Base-by-base conservation (phyloP, 2,888 invertebrate genomes). In the Cephus spinipes region DNA sequence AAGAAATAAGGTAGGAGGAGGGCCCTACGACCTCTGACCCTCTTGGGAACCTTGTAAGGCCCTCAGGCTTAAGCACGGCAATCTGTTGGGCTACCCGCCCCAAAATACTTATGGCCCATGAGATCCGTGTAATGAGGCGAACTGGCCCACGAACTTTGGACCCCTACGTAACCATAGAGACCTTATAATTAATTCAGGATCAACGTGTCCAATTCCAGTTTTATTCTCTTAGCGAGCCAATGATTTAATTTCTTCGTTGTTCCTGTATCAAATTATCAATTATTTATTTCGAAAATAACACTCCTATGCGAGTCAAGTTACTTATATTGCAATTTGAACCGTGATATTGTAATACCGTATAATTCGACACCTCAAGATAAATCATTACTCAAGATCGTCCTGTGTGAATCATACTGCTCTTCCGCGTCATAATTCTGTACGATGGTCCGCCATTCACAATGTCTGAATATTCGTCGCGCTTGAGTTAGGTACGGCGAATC, bases 21-120 rank as follows among this genome's bases (percentile, higher is more conserved):
- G 85, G 79, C 80, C 84, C 83, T 76, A 79, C 83, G 88, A 89
- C 88, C 89, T 89, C 84, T 89, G 88, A 89, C 88, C 88, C 83
- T 80, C 87, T 83, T 88, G 88, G 86, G 88, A 89, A 87, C 85
- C 83, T 85, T 79, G 84, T 83, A 84, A 83, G 83, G 84, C 84
- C 86, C 82, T 81, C 81, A 82, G 87, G 85, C 85, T 83, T 85
- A 55, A 84, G 82, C 84, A 81, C 81, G 31, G 71, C 31, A 71
- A 71, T 71, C 71, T 31, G 31, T 71, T 11, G 71, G 71, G 31
- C 15, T 31, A 33, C 30, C 71, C 71, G 71, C 71, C 71, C 40
- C 12, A 71, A 71, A 71, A 71, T 71, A 71, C 33, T 71, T 32
- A 33, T 32, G 31, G 71, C 9, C 71, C 71, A 33, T 71, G 12